Percentiles rank a stretch among this genome's conserved stretches.
phyloP scores from a whole-genome alignment of 2,797 vertebrate genomes.

The Jordanella pulchra region DNA sequence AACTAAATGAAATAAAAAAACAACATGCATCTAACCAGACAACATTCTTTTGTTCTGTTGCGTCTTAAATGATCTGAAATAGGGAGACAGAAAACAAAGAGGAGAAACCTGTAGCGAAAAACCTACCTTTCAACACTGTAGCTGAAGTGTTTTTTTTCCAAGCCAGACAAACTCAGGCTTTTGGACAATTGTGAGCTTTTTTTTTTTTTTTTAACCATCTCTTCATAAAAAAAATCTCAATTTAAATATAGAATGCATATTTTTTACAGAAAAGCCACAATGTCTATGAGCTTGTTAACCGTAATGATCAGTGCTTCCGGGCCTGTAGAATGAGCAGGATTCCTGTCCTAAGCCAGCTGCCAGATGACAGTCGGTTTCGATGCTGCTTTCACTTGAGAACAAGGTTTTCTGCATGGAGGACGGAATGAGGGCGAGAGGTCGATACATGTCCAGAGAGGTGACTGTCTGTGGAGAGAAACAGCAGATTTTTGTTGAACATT shows the following conservation, averaged over 20 bases:
- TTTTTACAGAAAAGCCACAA: conserved; percentile 23
- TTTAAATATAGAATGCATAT: conserved; percentile 20
- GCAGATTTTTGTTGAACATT: conserved; percentile 29
- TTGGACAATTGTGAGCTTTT: conserved; percentile 19
- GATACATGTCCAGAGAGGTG: conserved; percentile 32
- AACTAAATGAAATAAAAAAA: background rate
- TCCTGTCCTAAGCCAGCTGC: conserved; percentile 27
- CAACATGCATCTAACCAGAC: background rate
- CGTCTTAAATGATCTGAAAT: background rate
- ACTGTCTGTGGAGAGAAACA: conserved; percentile 25
- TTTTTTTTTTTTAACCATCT: background rate
- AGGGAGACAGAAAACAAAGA: background rate
- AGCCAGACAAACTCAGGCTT: conserved; percentile 17
- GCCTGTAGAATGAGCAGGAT: conserved; percentile 25
- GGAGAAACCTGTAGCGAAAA: background rate
- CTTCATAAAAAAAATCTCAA: background rate
- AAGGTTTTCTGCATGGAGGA: conserved; percentile 26
- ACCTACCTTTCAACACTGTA: background rate
- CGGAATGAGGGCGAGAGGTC: conserved; percentile 28
- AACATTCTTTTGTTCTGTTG: background rate
- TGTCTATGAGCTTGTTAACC: conserved; percentile 28
- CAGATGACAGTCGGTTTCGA: conserved; percentile 15
- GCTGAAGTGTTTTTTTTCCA: conserved; percentile 40
- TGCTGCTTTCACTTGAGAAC: conserved; percentile 32
- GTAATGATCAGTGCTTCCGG: conserved; percentile 21